Conservation (phyloP, 1,140 invertebrate genomes). For the Pseudomyrmex gracilis region DNA sequence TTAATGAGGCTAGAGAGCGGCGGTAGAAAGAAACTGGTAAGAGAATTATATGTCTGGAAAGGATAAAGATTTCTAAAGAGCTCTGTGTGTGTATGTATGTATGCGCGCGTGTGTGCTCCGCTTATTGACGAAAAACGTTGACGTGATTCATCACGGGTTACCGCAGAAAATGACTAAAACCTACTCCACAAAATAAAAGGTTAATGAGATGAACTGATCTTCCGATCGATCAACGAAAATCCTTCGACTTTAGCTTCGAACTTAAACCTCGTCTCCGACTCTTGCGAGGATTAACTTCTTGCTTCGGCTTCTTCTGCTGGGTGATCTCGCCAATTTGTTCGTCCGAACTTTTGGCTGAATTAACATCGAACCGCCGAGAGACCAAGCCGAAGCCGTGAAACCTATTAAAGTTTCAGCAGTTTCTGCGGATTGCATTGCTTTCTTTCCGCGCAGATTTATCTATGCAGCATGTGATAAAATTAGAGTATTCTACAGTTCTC, state of each 20-base stretch:
- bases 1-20: conserved; percentile 20
- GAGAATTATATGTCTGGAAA: conserved; percentile 13
- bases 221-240: conserved; percentile 72
- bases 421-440: conserved; percentile 47
- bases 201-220: conserved; percentile 60
- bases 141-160: conserved; percentile 24
- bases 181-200: conserved; percentile 14
- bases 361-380: conserved; percentile 60
- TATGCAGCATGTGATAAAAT: conserved; percentile 28
- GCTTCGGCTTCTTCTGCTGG: conserved; percentile 62
- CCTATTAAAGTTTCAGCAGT: conserved; percentile 52
- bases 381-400: conserved; percentile 28
- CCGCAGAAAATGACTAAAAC: conserved; percentile 13
- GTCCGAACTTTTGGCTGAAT: conserved; percentile 67
- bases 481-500: background rate
- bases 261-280: conserved; percentile 59
- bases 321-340: conserved; percentile 75
- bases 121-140: background rate
- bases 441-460: conserved; percentile 45
- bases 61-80: no score
- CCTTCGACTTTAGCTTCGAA: conserved; percentile 57
- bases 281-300: conserved; percentile 71
- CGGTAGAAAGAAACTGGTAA: conserved; percentile 5
- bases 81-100: no score
- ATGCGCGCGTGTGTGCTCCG: no score